phyloP scores from a whole-genome alignment of 2,797 vertebrate species.

The Gymnodraco acuticeps region DNA sequence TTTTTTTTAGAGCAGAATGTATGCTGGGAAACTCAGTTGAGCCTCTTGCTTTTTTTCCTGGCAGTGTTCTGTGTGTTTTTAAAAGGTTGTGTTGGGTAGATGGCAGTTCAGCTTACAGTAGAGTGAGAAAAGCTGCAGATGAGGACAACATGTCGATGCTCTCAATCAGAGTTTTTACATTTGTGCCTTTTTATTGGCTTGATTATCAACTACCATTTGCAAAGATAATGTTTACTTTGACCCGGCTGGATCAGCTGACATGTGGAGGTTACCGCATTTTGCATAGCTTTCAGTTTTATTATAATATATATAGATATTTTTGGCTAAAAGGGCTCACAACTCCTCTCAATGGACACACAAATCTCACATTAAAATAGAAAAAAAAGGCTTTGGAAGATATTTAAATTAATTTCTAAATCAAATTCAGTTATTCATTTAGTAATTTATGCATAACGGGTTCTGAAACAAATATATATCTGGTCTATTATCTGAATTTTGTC shows the following conservation, averaged over 20 bases:
- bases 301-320: no score
- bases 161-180: no score
- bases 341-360: background rate
- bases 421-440: background rate
- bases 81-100: background rate
- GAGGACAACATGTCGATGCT: no score
- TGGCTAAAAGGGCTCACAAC: background rate
- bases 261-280: background rate
- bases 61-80: background rate
- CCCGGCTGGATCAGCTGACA: background rate
- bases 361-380: background rate
- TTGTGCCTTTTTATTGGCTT: background rate
- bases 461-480: background rate
- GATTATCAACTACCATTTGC: background rate
- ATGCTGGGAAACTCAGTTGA: slow-evolving; percentile 37
- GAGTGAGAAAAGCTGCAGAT: background rate
- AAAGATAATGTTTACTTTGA: background rate
- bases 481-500: background rate
- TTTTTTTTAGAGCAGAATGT: slow-evolving; percentile 6
- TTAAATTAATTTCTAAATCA: background rate
- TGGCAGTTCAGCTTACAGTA: background rate
- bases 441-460: background rate
- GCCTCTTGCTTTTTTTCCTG: background rate
- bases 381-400: background rate
- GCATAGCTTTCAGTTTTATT: background rate